Percentiles rank a stretch among this genome's conserved stretches.
phyloP scores from a whole-genome alignment of 2,888 invertebrate species.

The Boloria selene region DNA sequence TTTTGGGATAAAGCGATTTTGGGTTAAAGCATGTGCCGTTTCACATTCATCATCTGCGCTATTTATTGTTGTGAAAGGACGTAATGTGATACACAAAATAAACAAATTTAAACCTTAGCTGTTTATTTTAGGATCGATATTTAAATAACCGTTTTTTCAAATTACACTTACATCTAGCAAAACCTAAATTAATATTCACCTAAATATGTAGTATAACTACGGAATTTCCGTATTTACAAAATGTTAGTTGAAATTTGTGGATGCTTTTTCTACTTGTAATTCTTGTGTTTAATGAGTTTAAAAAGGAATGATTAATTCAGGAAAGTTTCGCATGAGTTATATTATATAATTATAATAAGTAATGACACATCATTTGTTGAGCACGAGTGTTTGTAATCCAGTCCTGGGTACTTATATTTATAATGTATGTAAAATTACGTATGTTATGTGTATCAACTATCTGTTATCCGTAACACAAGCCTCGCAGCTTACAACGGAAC shows the following conservation, averaged over 20 bases:
- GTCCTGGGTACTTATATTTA: too few species aligned
- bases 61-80: constrained; percentile 34
- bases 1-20: constrained; percentile 47
- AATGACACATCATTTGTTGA: too few species aligned
- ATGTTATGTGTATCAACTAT: too few species aligned
- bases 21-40: constrained; percentile 55
- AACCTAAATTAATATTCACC: constrained; percentile 40
- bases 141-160: background rate
- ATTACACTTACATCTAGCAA: constrained; percentile 24
- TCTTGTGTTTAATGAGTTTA: constrained; percentile 13
- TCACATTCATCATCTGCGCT: constrained; percentile 55
- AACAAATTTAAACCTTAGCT: constrained; percentile 7
- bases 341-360: background rate
- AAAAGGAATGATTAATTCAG: constrained; percentile 4
- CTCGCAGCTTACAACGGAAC: too few species aligned
- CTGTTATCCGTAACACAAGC: too few species aligned
- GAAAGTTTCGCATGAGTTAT: constrained; percentile 8
- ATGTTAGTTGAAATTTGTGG: constrained; percentile 29
- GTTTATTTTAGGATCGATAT: constrained; percentile 1
- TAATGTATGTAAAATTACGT: too few species aligned
- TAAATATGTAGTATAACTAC: constrained; percentile 38
- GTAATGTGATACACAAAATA: constrained; percentile 16
- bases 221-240: constrained; percentile 37
- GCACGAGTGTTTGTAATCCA: too few species aligned
- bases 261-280: constrained; percentile 16